Evolutionary conservation across 2,888 invertebrate genomes (phyloP).

Genomic region (Mongoloraphidia duomilia): DNA sequence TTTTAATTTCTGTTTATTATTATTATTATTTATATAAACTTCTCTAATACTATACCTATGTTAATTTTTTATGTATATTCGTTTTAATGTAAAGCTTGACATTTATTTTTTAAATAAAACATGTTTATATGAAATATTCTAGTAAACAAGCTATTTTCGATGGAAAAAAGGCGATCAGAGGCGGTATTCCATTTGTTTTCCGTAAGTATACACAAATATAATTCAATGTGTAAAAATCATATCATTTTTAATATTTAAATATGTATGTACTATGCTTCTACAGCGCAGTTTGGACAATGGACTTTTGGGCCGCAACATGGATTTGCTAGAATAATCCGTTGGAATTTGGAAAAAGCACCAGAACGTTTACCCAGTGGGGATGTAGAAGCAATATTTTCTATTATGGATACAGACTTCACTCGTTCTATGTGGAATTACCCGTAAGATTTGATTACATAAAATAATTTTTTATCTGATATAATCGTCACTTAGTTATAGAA

Average conservation of each 20-base stretch:
- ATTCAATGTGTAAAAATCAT: neutral
- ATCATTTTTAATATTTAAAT: neutral
- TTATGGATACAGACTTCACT: constrained; percentile 87
- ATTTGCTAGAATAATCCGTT: constrained; percentile 83
- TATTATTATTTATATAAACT: neutral
- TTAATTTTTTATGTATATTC: no score
- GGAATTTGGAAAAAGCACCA: constrained; percentile 81
- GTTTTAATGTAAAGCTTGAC: no score
- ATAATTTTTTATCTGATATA: neutral
- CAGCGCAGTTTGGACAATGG: constrained; percentile 94
- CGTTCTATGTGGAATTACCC: constrained; percentile 89
- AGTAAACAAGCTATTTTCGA: constrained; percentile 93
- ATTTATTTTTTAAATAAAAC: no score
- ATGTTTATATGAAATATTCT: constrained; percentile 28
- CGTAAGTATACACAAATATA: constrained; percentile 54
- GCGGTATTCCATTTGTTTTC: constrained; percentile 93
- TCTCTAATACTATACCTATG: no score
- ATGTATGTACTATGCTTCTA: constrained; percentile 15
- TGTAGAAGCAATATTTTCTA: constrained; percentile 80
- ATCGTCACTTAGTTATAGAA: neutral
- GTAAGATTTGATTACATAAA: constrained; percentile 34
- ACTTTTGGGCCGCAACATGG: constrained; percentile 91
- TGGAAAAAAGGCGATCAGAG: constrained; percentile 89
- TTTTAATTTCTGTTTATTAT: no score
- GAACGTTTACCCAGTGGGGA: constrained; percentile 80